Base-by-base conservation (phyloP, 1,140 invertebrate genomes). In the Choristoneura fumiferana region DNA sequence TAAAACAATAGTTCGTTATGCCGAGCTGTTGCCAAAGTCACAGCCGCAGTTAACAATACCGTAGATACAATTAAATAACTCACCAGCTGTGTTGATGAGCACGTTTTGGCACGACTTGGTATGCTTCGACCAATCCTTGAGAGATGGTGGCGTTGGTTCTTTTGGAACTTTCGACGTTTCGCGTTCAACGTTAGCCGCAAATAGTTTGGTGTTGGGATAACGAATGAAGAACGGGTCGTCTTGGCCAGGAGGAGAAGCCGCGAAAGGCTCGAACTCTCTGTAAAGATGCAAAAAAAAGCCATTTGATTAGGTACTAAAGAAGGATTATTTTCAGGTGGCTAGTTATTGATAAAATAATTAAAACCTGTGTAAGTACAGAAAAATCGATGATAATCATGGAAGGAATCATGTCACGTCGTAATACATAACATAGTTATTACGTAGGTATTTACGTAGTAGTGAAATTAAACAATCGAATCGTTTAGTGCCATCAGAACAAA, bases 161-260 rank as follows among this genome's bases (percentile, higher is more conserved):
- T 33, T 59, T 13, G 69, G 33, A 37, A 69, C 4, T 39, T 62
- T 73, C 17, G 73, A 56, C 2, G 74, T 12, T 6, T 78, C 73
- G 12, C 63, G 65, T 52, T 59, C 54, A 10, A 75, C 56, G 54
- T 71, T 85, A 3, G 78, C 40, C 0, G 78, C 80, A 39, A 89
- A 82, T 17, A 89, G 69, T n/a, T 86, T 77, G 3, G 82, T 69
- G 55, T 82, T 86, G 0, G 92, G 90, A 72, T 94, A 94, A 15
- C 91, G 90, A 60, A 94, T 92, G 60, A 94, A 93, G 71, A 94
- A 95, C 38, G 90, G 92, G 61, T 94, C 93, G 73, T 95, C 93
- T 39, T 93, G 91, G 9, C 92, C 92, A 9, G 94, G 93, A 14
- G 94, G 94, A 18, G 94, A 94, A 64, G 93, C 92, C 10, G 93